Percentiles rank a stretch among this genome's conserved stretches.
Conservation (phyloP, 2,797 vertebrate genomes). For the Onychomys arenicola region DNA sequence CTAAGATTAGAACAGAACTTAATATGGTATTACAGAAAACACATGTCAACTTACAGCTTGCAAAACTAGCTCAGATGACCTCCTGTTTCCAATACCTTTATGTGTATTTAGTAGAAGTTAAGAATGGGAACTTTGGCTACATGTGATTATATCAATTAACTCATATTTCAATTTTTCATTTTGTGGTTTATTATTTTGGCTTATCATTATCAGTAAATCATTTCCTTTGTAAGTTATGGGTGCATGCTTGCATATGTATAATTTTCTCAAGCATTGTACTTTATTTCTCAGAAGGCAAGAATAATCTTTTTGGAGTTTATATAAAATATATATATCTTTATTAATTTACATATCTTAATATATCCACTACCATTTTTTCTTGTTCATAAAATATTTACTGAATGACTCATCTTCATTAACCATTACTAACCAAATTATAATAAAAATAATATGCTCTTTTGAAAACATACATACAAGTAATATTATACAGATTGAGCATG, state of each 20-base stretch:
- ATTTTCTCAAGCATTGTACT: neutral
- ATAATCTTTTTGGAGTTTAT: neutral
- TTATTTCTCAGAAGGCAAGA: neutral
- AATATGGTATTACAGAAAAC: slow-evolving; percentile 1
- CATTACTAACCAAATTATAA: slow-evolving; percentile 65
- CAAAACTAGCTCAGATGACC: neutral
- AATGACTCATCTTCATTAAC: slow-evolving; percentile 47
- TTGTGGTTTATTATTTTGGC: slow-evolving; percentile 41
- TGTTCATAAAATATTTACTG: slow-evolving; percentile 15
- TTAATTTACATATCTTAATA: slow-evolving; percentile 63
- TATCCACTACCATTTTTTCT: neutral
- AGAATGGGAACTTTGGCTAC: neutral
- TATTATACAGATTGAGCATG: neutral
- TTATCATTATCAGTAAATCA: slow-evolving; percentile 17
- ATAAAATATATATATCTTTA: slow-evolving; percentile 40
- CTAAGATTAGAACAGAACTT: slow-evolving; percentile 28
- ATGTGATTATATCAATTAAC: neutral
- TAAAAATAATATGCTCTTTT: slow-evolving; percentile 45
- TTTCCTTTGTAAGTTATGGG: neutral
- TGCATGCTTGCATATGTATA: neutral
- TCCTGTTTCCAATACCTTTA: neutral
- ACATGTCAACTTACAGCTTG: slow-evolving; percentile 9
- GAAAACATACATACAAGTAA: neutral
- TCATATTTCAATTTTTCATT: neutral
- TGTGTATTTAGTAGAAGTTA: slow-evolving; percentile 24